A percentile compares a stretch with the other conserved stretches of the same genome.
Evolutionary conservation across 2,888 invertebrate species (phyloP).

Genomic region (Agonopterix heracliana): DNA sequence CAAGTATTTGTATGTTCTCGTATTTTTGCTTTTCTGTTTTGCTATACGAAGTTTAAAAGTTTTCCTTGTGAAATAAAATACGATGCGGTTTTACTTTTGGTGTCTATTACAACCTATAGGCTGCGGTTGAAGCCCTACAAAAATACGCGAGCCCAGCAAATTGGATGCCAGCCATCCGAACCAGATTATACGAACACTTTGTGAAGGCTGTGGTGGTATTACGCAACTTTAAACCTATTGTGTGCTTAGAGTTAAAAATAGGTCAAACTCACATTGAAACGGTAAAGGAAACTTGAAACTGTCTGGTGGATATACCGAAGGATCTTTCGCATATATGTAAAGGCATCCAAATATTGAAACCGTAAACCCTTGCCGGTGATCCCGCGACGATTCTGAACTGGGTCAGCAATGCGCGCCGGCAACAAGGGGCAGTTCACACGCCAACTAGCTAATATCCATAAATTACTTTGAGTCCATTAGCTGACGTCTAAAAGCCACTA

Average conservation of each 20-base stretch:
- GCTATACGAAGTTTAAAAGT: too few species aligned
- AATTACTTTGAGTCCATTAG: conserved; percentile 5
- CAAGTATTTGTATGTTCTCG: too few species aligned
- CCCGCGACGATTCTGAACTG: conserved; percentile 52
- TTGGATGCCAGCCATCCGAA: conserved; percentile 64
- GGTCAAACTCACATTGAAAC: conserved; percentile 22
- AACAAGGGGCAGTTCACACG: conserved; percentile 45
- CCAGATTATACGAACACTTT: conserved; percentile 56
- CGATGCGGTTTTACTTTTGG: conserved; percentile 59
- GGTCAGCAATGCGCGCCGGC: conserved; percentile 52
- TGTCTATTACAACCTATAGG: conserved; percentile 54
- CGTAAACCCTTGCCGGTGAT: conserved; percentile 60
- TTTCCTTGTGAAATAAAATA: conserved; percentile 24
- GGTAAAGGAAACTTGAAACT: neutral
- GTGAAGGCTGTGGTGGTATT: conserved; percentile 50
- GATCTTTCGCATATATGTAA: conserved; percentile 30
- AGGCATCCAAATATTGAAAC: conserved; percentile 62
- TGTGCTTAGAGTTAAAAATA: conserved; percentile 36
- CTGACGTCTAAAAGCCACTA: neutral
- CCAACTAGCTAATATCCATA: conserved; percentile 5
- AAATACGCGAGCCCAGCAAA: conserved; percentile 49
- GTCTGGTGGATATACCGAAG: neutral
- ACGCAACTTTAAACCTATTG: conserved; percentile 32
- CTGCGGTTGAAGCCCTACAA: conserved; percentile 67
- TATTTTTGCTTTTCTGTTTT: conserved; percentile 30